These are phyloP conservation scores for Sorex fumeus DNA, from an alignment of 2,113 vertebrate species.

Conservation along the genomic window DNA sequence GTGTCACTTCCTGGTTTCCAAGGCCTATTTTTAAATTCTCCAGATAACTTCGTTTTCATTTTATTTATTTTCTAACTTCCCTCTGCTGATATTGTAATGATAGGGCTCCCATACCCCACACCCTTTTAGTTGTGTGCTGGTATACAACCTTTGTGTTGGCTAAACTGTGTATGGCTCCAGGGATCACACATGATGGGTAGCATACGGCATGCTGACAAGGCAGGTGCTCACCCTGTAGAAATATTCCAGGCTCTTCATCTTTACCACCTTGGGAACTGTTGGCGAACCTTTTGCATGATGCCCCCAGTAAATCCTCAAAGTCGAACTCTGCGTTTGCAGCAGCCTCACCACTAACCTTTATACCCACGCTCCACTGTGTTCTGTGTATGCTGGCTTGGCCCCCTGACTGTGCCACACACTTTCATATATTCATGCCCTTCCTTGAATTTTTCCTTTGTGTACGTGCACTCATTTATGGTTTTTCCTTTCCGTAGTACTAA, in stretches of 20 bases:
- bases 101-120: too few relatives aligned
- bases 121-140: too few relatives aligned
- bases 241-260: not conserved
- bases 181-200: too few relatives aligned
- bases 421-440: not conserved
- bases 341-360: not conserved
- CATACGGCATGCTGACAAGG: too few relatives aligned
- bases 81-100: too few relatives aligned
- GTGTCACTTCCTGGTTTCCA: not conserved
- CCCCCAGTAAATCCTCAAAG: not conserved
- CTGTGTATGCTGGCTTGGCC: not conserved
- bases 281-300: not conserved
- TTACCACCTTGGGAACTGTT: not conserved
- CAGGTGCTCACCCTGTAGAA: not conserved
- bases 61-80: too few relatives aligned
- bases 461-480: not conserved
- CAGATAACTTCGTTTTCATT: too few relatives aligned
- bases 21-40: not conserved
- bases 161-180: too few relatives aligned
- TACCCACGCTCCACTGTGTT: fast-evolving
- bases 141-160: too few relatives aligned
- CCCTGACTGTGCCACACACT: fast-evolving
- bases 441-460: not conserved
- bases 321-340: too few relatives aligned
- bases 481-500: not conserved